phyloP scores from a whole-genome alignment of 2,797 vertebrate species.

The Lacerta bilineata region DNA sequence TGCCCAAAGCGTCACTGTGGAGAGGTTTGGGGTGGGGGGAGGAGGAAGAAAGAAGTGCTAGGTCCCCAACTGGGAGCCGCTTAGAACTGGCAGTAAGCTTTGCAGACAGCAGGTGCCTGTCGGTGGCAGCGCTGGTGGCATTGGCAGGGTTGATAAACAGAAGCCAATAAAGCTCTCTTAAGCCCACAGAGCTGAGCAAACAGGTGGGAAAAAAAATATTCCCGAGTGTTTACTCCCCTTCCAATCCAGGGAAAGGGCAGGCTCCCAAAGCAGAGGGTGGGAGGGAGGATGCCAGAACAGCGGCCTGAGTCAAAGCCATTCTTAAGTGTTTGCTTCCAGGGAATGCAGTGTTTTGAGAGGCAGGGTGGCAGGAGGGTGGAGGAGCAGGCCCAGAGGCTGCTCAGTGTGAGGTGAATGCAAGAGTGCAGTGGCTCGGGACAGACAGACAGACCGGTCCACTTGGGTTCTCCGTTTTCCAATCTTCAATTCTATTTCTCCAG shows the following conservation, averaged over 20 bases:
- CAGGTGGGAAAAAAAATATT: slow-evolving; percentile 4
- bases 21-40: background rate
- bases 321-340: background rate
- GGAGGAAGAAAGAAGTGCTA: background rate
- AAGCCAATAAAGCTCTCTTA: slow-evolving; percentile 4
- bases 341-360: background rate
- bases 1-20: rapidly evolving
- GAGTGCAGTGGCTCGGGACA: background rate
- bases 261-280: background rate
- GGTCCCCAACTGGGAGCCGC: background rate
- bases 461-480: too few species aligned
- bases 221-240: slow-evolving; percentile 17
- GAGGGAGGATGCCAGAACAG: background rate
- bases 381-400: background rate
- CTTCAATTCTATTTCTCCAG: too few species aligned
- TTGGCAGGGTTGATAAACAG: background rate
- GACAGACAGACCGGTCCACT: too few species aligned
- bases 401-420: background rate
- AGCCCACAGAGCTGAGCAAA: slow-evolving; percentile 17
- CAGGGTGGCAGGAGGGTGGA: too few species aligned
- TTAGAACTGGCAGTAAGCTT: rapidly evolving
- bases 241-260: background rate
- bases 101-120: background rate
- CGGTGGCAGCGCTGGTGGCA: background rate
- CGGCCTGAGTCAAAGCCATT: background rate